These are phyloP conservation scores for Dexiosoma caninum DNA, from an alignment of 2,888 invertebrate genomes.

Conservation along the genomic window DNA sequence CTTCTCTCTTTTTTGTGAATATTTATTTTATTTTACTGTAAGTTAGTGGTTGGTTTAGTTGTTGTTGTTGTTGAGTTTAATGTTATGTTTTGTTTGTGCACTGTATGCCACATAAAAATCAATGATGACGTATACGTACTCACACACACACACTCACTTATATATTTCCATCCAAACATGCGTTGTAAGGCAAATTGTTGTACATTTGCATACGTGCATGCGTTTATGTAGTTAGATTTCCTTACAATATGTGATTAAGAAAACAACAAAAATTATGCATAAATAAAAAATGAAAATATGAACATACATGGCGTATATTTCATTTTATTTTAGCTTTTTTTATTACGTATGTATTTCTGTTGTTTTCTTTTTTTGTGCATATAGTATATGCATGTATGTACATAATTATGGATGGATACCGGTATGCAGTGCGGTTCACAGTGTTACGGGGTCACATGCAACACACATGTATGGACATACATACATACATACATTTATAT, in stretches of 20 bases:
- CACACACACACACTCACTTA: too few relatives aligned
- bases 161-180: too few relatives aligned
- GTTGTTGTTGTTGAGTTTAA: constrained; percentile 16
- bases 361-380: background rate
- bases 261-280: constrained; percentile 9
- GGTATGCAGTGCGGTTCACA: constrained; percentile 64
- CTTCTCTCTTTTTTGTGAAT: constrained; percentile 5
- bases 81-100: constrained; percentile 11
- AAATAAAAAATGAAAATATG: background rate
- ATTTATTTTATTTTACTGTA: constrained; percentile 18
- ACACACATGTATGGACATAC: background rate
- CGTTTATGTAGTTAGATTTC: constrained; percentile 2
- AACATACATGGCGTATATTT: constrained; percentile 51
- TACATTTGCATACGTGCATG: background rate
- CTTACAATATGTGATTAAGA: constrained; percentile 49
- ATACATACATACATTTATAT: background rate
- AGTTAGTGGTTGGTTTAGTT: constrained; percentile 47
- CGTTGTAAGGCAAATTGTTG: constrained; percentile 56
- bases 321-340: constrained; percentile 20
- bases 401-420: constrained; percentile 67
- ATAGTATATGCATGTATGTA: constrained; percentile 25
- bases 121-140: constrained; percentile 63
- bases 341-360: background rate
- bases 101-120: constrained; percentile 52
- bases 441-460: constrained; percentile 54